A percentile compares a stretch with the other conserved stretches of the same genome.
Evolutionary conservation across 2,888 invertebrate species (phyloP).

Genomic region (Anarsia innoxiella): DNA sequence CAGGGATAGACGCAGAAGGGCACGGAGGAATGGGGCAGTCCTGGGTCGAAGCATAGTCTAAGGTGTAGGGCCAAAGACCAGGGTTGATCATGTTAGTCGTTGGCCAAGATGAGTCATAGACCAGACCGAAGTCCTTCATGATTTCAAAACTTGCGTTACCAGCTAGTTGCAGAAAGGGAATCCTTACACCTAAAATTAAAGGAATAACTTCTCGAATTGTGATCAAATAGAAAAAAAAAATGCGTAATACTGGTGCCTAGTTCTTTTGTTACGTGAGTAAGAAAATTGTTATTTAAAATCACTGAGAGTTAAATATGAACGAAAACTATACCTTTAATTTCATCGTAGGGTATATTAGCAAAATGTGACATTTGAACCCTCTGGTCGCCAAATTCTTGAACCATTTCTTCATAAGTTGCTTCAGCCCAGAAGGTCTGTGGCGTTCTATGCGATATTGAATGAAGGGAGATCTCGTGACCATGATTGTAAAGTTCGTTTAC

Average conservation of each 20-base stretch:
- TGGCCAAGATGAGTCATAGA: constrained; percentile 79
- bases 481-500: constrained; percentile 75
- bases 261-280: too few species aligned
- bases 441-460: constrained; percentile 78
- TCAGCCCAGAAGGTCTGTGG: constrained; percentile 74
- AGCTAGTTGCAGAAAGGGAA: constrained; percentile 73
- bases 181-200: constrained; percentile 56
- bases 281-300: too few species aligned
- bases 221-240: too few species aligned
- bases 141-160: constrained; percentile 76
- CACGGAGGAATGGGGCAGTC: constrained; percentile 74
- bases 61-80: constrained; percentile 80
- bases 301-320: too few species aligned
- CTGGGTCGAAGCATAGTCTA: constrained; percentile 75
- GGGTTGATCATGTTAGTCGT: constrained; percentile 49
- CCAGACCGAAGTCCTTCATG: constrained; percentile 60
- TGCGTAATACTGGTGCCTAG: too few species aligned
- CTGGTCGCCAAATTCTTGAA: constrained; percentile 77
- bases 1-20: constrained; percentile 73
- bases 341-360: constrained; percentile 65
- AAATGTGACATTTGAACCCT: constrained; percentile 62
- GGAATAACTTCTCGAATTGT: too few species aligned
- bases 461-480: constrained; percentile 81
- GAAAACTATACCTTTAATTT: constrained; percentile 48
- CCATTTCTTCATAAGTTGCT: constrained; percentile 63